Percentiles rank a stretch among this genome's conserved stretches.
These are phyloP conservation scores for Drosophila neocordata DNA, from an alignment of 1,140 invertebrate species.

Conservation along the genomic window DNA sequence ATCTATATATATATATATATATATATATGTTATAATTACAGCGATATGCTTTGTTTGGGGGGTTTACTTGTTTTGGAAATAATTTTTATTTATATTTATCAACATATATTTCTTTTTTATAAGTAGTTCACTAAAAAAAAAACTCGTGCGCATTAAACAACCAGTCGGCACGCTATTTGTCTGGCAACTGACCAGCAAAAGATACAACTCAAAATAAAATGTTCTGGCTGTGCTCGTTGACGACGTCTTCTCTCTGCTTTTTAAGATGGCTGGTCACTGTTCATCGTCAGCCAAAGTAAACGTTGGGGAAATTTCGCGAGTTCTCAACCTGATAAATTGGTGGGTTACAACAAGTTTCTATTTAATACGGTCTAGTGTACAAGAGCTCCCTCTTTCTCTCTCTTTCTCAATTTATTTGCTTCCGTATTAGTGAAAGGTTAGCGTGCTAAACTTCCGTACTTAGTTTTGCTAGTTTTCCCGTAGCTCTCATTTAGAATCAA, in stretches of 20 bases:
- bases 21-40: slow-evolving; percentile 3
- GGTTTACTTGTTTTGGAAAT: slow-evolving; percentile 15
- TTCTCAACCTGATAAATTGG: slow-evolving; percentile 18
- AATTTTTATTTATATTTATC: slow-evolving; percentile 24
- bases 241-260: slow-evolving; percentile 29
- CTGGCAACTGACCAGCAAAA: slow-evolving; percentile 52
- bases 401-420: slow-evolving; percentile 1
- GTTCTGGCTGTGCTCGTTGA: background rate
- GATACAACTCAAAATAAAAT: background rate
- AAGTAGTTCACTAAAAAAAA: slow-evolving; percentile 9
- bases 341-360: slow-evolving; percentile 36
- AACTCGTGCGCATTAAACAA: slow-evolving; percentile 54
- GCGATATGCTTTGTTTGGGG: slow-evolving; percentile 10
- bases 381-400: slow-evolving; percentile 14
- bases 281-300: slow-evolving; percentile 12
- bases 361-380: background rate
- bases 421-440: slow-evolving; percentile 30
- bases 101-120: slow-evolving; percentile 15
- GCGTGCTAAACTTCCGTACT: slow-evolving; percentile 40
- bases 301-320: slow-evolving; percentile 37
- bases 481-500: slow-evolving; percentile 24
- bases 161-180: slow-evolving; percentile 64
- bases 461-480: slow-evolving; percentile 37
- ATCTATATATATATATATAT: too few relatives aligned
- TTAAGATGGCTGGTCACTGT: slow-evolving; percentile 26